Conservation (phyloP, 2,888 invertebrate genomes). For the Heterodera filipjevi region DNA sequence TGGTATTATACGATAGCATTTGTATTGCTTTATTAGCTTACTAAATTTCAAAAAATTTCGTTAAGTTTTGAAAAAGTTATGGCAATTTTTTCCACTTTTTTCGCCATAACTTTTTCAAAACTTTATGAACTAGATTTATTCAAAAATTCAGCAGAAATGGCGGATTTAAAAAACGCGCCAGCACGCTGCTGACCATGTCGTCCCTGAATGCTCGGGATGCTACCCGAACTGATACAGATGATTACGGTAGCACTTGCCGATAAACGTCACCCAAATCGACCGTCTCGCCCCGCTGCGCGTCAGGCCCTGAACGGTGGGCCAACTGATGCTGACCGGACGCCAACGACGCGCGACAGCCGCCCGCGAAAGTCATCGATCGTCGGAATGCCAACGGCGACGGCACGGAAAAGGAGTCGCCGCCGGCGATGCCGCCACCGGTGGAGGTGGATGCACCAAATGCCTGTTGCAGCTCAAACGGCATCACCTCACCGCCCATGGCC, state of each 20-base stretch:
- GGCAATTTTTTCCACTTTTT: too few species aligned
- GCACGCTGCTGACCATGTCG: too few species aligned
- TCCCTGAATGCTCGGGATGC: too few species aligned
- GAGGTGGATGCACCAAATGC: background rate
- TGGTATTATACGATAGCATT: too few species aligned
- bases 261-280: conserved; percentile 60
- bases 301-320: background rate
- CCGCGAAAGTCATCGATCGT: conserved; percentile 25
- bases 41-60: too few species aligned
- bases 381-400: background rate
- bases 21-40: too few species aligned
- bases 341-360: conserved; percentile 21
- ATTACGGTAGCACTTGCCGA: conserved; percentile 23
- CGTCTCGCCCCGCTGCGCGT: conserved; percentile 43
- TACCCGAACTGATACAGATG: too few species aligned
- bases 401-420: conserved; percentile 23
- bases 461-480: conserved; percentile 23
- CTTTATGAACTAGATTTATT: too few species aligned
- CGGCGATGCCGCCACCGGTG: conserved; percentile 1
- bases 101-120: too few species aligned
- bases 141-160: too few species aligned
- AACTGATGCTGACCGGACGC: conserved; percentile 2
- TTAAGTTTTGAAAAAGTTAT: too few species aligned
- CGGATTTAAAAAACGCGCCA: too few species aligned
- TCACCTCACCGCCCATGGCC: conserved; percentile 35